These are phyloP conservation scores for Bufo bufo DNA, from an alignment of 2,113 vertebrate genomes.

Conservation along the genomic window DNA sequence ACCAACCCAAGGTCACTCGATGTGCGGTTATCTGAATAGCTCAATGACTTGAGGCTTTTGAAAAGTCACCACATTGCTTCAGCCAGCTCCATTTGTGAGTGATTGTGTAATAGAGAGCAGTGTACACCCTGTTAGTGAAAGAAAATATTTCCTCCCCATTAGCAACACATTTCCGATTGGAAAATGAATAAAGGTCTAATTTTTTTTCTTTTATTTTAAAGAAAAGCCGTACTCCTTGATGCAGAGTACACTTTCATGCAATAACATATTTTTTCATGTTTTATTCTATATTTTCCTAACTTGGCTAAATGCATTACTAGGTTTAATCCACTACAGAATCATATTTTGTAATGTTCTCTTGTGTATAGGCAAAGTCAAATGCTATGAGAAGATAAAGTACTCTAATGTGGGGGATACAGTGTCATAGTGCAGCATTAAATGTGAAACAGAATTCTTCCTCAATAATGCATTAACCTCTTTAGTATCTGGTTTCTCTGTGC, in stretches of 20 bases:
- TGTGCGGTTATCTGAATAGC: conserved; percentile 75
- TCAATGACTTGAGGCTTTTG: conserved; percentile 64
- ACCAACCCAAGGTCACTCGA: conserved; percentile 72
- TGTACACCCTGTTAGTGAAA: conserved; percentile 28
- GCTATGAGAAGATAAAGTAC: conserved; percentile 45
- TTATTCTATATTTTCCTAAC: conserved; percentile 49
- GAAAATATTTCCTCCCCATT: conserved; percentile 40
- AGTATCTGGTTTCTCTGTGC: conserved; percentile 33
- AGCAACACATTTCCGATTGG: conserved; percentile 45
- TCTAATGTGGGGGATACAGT: conserved; percentile 51
- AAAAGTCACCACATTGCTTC: conserved; percentile 65
- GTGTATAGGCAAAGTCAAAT: conserved; percentile 5
- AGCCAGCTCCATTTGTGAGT: conserved; percentile 36
- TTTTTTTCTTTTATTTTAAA: conserved; percentile 8
- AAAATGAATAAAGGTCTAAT: conserved; percentile 28
- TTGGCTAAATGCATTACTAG: conserved; percentile 33
- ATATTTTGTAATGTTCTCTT: conserved; percentile 45
- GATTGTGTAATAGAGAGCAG: conserved; percentile 20
- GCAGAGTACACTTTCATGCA: conserved; percentile 22
- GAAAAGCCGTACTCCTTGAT: conserved; percentile 7
- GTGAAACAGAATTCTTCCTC: conserved; percentile 47
- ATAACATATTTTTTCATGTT: conserved; percentile 34
- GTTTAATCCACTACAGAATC: conserved; percentile 38
- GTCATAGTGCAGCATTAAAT: conserved; percentile 46
- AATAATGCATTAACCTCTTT: conserved; percentile 54